These are phyloP conservation scores for Calameuta filiformis DNA, from an alignment of 2,888 invertebrate species.

Conservation along the genomic window DNA sequence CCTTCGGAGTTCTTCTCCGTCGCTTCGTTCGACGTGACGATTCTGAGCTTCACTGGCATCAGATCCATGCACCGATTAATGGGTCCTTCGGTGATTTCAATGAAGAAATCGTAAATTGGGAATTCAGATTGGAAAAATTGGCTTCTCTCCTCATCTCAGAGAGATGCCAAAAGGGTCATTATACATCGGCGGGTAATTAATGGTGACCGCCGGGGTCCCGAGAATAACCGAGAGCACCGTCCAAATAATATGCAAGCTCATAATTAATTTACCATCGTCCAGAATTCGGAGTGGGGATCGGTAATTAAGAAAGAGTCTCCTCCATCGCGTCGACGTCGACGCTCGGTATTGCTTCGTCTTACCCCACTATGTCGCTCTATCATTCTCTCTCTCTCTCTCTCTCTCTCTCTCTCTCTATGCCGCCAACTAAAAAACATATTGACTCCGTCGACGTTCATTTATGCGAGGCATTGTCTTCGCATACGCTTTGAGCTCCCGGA, in stretches of 20 bases:
- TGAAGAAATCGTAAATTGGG: not conserved
- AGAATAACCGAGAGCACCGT: conserved; percentile 24
- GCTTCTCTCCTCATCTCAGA: not conserved
- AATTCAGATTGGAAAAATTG: not conserved
- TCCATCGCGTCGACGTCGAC: not conserved
- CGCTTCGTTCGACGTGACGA: not conserved
- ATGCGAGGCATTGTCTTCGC: not conserved
- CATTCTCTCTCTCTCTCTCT: not conserved
- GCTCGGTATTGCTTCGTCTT: not conserved
- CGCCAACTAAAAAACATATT: conserved; percentile 16
- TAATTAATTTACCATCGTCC: conserved; percentile 49
- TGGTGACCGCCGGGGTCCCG: conserved; percentile 38
- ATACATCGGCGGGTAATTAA: conserved; percentile 51
- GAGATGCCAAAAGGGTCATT: conserved; percentile 35
- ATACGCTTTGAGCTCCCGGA: not conserved
- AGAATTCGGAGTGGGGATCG: conserved; percentile 25
- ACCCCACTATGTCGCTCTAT: not conserved
- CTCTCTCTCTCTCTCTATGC: not conserved
- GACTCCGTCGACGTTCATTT: conserved; percentile 10
- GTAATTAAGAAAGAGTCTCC: conserved; percentile 47
- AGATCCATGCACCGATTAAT: not conserved
- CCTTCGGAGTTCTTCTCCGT: not conserved
- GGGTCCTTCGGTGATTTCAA: not conserved
- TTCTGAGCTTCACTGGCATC: not conserved
- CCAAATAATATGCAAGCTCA: conserved; percentile 53